Base-by-base conservation (phyloP, 2,113 vertebrate species). In the Anhinga anhinga region DNA sequence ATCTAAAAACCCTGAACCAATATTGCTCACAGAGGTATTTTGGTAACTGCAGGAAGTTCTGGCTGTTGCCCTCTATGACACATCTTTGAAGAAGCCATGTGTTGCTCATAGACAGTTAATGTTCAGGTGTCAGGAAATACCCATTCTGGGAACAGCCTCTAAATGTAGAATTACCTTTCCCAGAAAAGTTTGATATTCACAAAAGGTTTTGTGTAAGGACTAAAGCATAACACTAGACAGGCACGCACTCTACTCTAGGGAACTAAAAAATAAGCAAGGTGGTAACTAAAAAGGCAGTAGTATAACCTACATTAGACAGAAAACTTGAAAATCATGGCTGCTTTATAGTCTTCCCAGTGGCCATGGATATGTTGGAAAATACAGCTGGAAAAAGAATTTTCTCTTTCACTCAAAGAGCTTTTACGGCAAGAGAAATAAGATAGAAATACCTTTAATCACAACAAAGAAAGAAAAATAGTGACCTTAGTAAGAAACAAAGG, bases 31-130 rank as follows among this genome's bases (percentile, higher is more conserved):
- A 78, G 67, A 83, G 71, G 66, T 95, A 96, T 96, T 96, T 90
- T 92, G 81, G 90, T 87, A 84, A 65, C 67, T 53, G 29, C 81
- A 97, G 96, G 97, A 97, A 97, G 86, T 86, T 95, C 93, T 96
- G 96, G 74, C 81, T 74, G 59, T 66, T 96, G 80, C 92, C 91
- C 93, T 96, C 88, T 56, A 44, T 93, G 96, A 97, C 93, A 91
- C 19, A 58, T 91, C 42, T 86, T 79, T 91, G 92, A 92, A 91
- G 70, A 92, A 95, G 56, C 47, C 86, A 71, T 86, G 52, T 89
- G 76, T 55, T 94, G 65, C 58, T 86, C 50, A 18, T 36, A 45
- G 79, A 71, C 82, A 70, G 82, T 61, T 90, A 72, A 62, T 14
- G 2, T 55, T 85, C 91, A 91, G 94, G 94, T 95, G 91, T 73